A percentile compares a stretch with the other conserved stretches of the same genome.
Conservation (phyloP, 1,140 invertebrate genomes). For the Gonioctena quinquepunctata region DNA sequence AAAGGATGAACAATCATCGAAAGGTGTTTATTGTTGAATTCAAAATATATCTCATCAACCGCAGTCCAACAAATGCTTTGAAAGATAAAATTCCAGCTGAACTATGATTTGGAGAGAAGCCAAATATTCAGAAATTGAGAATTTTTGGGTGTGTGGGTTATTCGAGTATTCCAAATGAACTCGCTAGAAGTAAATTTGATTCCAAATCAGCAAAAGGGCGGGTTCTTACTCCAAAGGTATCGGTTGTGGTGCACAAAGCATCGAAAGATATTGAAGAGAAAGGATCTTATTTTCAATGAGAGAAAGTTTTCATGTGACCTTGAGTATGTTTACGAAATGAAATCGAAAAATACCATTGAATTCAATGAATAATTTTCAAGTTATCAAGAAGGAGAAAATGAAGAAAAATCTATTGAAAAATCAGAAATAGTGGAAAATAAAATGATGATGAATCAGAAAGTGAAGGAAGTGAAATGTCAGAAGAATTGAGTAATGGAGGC, state of each 20-base stretch:
- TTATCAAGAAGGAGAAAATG: too few species aligned
- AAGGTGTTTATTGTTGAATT: constrained; percentile 47
- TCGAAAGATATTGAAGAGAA: not conserved
- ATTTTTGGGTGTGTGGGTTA: constrained; percentile 50
- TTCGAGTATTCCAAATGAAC: constrained; percentile 35
- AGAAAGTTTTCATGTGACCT: not conserved
- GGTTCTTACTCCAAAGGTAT: constrained; percentile 9
- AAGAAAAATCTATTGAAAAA: too few species aligned
- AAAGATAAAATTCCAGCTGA: constrained; percentile 46
- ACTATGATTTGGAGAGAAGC: constrained; percentile 41
- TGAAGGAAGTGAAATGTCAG: too few species aligned
- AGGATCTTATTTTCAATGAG: constrained; percentile 13
- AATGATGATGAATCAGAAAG: too few species aligned
- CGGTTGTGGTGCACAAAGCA: not conserved
- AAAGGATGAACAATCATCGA: constrained; percentile 52
- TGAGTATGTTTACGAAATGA: too few species aligned
- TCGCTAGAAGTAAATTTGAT: constrained; percentile 29
- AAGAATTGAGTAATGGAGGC: too few species aligned
- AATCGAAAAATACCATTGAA: too few species aligned
- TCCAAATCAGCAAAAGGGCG: not conserved
- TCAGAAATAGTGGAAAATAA: too few species aligned
- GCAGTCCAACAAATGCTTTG: constrained; percentile 26
- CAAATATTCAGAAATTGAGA: constrained; percentile 30
- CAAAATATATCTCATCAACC: constrained; percentile 33
- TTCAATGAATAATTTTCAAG: too few species aligned